These are phyloP conservation scores for Heterocephalus glaber DNA, from an alignment of 2,113 vertebrate genomes.

Conservation along the genomic window DNA sequence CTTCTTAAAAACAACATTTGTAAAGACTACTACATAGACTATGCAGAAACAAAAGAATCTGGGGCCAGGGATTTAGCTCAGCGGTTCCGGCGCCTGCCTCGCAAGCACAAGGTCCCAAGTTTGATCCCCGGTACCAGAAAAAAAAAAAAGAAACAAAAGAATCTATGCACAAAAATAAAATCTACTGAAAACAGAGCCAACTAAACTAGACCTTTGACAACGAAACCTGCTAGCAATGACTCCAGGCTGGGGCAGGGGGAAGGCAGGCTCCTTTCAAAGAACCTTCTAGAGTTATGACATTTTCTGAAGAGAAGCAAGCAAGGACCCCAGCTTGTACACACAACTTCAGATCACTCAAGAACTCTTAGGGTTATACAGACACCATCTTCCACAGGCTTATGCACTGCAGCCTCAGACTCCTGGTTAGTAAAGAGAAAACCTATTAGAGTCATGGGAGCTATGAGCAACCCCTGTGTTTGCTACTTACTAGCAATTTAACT, in stretches of 20 bases:
- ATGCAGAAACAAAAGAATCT: too few relatives aligned
- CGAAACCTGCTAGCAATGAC: neutral
- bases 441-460: neutral
- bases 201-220: neutral
- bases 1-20: neutral
- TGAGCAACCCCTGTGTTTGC: neutral
- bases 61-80: too few relatives aligned
- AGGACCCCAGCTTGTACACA: neutral
- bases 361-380: neutral
- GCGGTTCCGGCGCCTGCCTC: too few relatives aligned
- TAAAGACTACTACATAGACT: neutral
- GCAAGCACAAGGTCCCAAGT: too few relatives aligned
- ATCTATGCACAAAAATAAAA: neutral
- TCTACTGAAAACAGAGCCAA: neutral
- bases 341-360: neutral
- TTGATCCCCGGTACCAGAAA: too few relatives aligned
- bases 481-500: conserved; percentile 24
- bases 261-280: neutral
- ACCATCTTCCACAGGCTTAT: neutral
- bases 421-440: neutral
- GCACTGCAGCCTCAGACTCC: neutral
- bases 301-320: neutral
- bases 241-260: neutral
- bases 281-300: neutral
- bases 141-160: neutral